Base-by-base conservation (phyloP, 2,113 vertebrate genomes). In the Nymphicus hollandicus region DNA sequence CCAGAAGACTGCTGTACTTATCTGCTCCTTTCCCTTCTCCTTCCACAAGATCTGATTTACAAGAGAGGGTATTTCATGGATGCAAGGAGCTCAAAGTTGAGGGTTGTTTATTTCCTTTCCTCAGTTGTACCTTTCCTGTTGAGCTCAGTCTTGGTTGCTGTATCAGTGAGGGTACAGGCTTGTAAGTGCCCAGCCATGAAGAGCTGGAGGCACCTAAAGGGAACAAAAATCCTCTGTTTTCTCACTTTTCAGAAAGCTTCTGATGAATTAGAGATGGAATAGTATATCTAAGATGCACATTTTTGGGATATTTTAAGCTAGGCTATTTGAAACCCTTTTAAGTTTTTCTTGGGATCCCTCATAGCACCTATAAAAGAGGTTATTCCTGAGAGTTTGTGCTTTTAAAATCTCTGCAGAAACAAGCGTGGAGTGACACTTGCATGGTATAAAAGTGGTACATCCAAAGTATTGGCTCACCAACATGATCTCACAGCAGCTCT, bases 251-350 rank as follows among this genome's bases (percentile, higher is more conserved):
- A 68, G 50, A 78, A 74, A 86, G 12, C 41, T 76, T 50, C 74
- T 58, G 69, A 35, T 81, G 35, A 58, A 80, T 92, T 91, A 35
- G 37, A 83, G 58, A 71, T 47, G 14, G 39, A 84, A 28, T 11
- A 55, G 46, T 72, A 23, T 65, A 35, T 53, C 35, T 66, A 68
- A 92, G 18, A 50, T 95, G 83, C 86, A 41, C 73, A 71, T 3
- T 95, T 86, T 84, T 71, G 47, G 69, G 50, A 46, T 95, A 53
- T 88, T 86, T 94, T 71, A 89, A 91, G 76, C 46, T 71, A 88
- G 31, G 4, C 46, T 66, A n/a, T 81, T 81, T 94, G 55, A 95
- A 94, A 83, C 7, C 68, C 82, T 93, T 96, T 83, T 55, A 93
- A 88, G 20, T 81, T 88, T 92, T 81, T 66, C 33, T 71, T 58